Evolutionary conservation across 2,888 invertebrate species (phyloP).

Genomic region (Entomobrya proxima): DNA sequence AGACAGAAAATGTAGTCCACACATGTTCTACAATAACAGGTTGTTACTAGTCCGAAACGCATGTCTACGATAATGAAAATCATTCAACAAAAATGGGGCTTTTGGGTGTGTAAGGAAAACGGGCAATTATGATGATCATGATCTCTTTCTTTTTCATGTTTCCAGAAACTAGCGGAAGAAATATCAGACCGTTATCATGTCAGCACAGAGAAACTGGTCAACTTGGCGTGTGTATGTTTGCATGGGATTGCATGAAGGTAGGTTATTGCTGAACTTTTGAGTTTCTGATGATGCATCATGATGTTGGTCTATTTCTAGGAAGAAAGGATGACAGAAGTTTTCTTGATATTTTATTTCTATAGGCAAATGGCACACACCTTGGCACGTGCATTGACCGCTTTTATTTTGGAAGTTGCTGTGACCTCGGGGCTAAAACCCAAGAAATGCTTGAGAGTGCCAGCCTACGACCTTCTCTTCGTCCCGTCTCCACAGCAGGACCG

Average conservation of each 20-base stretch:
- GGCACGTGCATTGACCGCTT: conserved; percentile 95
- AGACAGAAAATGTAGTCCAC: background rate
- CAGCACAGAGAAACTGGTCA: conserved; percentile 87
- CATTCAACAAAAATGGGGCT: background rate
- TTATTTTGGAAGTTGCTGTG: conserved; percentile 95
- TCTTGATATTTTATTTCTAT: conserved; percentile 76
- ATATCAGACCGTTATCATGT: conserved; percentile 92
- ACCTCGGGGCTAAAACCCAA: conserved; percentile 81
- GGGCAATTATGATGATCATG: background rate
- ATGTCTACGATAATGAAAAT: no score
- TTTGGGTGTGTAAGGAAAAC: background rate
- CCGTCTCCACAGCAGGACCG: conserved; percentile 76
- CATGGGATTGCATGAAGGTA: conserved; percentile 82
- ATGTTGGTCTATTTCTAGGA: conserved; percentile 9
- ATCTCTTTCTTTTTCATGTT: background rate
- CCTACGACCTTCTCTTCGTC: conserved; percentile 79
- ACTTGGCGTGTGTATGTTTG: conserved; percentile 94
- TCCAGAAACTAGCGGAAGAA: conserved; percentile 81
- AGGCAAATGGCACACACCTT: conserved; percentile 92
- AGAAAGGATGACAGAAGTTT: background rate
- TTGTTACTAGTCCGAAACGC: no score
- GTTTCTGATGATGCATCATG: background rate
- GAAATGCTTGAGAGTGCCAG: conserved; percentile 70
- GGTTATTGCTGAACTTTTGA: background rate
- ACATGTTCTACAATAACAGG: no score